Base-by-base conservation (phyloP, 30 jellyfish, hydroid and myxozoan genomes). In the Aurelia sp. region DNA sequence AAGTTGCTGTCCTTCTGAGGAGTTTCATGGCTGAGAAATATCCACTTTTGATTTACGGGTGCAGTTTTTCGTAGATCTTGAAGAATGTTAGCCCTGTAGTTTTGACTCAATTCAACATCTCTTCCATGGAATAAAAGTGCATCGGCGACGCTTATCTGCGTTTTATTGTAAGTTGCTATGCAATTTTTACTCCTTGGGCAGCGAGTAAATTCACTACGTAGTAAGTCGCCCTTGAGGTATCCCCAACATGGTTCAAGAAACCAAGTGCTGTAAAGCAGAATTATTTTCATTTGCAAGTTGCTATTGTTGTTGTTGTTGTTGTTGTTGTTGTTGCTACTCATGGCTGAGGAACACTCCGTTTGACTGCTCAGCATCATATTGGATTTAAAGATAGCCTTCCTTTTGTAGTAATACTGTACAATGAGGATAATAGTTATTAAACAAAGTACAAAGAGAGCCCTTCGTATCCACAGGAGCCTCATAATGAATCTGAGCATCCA, bases 121-220 rank as follows among this genome's bases (percentile, higher is more conserved):
- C 91, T 33, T 17, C 91, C 91, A 40, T 81, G 84, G 77, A 81
- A 81, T 35, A 81, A 15, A 50, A 81, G 68, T 1, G 55, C 73
- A 24, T 80, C 67, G 1, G 91, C 84, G 0, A 27, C 48, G 4
- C 8, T 16, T 0, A 67, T 17, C 31, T 4, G 12, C 4, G 84
- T 3, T 20, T 59, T 30, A 47, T 81, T 68, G 58, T 67, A 81
- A 2, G 91, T 47, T 9, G 51, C 61, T 40, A 48, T 16, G 44
- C 84, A 81, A 40, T 68, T 67, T 22, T 53, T 81, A 27, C 66
- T 58, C 35, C 74, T 58, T 12, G 15, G 31, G 40, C 86, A 74
- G 31, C 15, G 40, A 13, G 63, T 24, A 57, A 74, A 74, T 24
- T 69, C 80, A 2, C 33, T 65, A 8, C 44, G 44, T 17, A 65